A percentile compares a stretch with the other conserved stretches of the same genome.
Evolutionary conservation across 2,888 invertebrate species (phyloP).

Genomic region (Camponotus fellah): DNA sequence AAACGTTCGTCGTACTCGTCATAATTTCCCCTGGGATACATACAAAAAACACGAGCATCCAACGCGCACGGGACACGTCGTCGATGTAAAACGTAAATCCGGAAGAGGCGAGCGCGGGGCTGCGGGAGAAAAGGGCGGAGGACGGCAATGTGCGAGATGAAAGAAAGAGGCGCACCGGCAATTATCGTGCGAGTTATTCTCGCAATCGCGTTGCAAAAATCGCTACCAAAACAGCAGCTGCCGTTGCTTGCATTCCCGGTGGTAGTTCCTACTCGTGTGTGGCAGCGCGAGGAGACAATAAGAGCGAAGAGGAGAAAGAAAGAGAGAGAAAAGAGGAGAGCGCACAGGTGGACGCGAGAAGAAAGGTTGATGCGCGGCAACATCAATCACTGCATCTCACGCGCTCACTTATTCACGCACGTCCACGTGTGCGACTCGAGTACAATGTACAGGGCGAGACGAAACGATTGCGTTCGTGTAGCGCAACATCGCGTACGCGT

Average conservation of each 20-base stretch:
- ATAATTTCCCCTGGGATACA: not conserved
- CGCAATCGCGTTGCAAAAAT: constrained; percentile 71
- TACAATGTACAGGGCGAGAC: not conserved
- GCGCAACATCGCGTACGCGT: not conserved
- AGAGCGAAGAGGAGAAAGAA: not conserved
- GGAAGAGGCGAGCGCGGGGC: constrained; percentile 19
- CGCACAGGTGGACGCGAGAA: constrained; percentile 48
- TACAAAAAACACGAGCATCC: constrained; percentile 34
- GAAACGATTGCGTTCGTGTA: constrained; percentile 1
- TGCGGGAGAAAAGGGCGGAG: constrained; percentile 11
- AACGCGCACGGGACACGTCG: constrained; percentile 37
- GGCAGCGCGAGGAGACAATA: constrained; percentile 41
- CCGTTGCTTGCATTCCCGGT: constrained; percentile 61
- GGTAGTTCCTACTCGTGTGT: constrained; percentile 53
- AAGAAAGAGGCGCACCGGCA: constrained; percentile 56
- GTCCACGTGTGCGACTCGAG: not conserved
- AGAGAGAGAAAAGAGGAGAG: not conserved
- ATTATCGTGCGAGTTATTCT: constrained; percentile 73
- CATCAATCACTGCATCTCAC: constrained; percentile 68
- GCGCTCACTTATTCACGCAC: constrained; percentile 28
- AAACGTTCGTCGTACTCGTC: not conserved
- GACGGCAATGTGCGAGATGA: constrained; percentile 31
- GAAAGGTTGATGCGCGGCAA: constrained; percentile 59
- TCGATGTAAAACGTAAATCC: constrained; percentile 64
- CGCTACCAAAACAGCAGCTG: constrained; percentile 72